Conservation (phyloP, 2,113 vertebrate genomes). For the Oreochromis aureus region DNA sequence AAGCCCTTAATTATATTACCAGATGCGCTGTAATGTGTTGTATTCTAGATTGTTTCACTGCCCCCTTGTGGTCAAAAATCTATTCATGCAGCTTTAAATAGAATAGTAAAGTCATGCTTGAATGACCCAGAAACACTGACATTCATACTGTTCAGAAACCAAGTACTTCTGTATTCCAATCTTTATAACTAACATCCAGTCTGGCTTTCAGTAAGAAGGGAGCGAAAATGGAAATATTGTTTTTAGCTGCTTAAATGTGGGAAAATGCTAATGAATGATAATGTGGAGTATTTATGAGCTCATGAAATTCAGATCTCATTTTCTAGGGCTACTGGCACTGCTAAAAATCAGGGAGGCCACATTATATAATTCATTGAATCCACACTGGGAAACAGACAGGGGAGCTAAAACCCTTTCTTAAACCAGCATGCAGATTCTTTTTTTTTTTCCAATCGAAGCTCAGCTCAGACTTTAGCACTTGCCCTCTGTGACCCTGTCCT, state of each 20-base stretch:
- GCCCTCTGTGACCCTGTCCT: not conserved
- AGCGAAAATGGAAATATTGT: not conserved
- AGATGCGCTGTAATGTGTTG: not conserved
- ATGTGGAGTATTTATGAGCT: constrained; percentile 48
- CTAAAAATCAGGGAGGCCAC: constrained; percentile 1
- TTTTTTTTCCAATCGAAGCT: not conserved
- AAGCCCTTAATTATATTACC: not conserved
- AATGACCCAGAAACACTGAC: not conserved
- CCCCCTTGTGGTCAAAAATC: not conserved
- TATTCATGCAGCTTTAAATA: not conserved
- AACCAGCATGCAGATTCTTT: not conserved
- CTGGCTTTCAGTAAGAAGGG: not conserved
- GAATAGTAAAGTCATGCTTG: not conserved
- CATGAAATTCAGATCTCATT: constrained; percentile 48
- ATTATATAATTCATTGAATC: constrained; percentile 29
- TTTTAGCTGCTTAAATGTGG: constrained; percentile 2
- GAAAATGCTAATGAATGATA: constrained; percentile 53
- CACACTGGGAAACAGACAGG: not conserved
- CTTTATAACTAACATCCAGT: not conserved
- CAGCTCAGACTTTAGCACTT: not conserved
- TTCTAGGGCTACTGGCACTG: not conserved
- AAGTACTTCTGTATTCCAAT: not conserved
- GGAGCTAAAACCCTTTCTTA: not conserved
- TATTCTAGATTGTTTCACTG: not conserved
- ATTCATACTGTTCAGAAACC: not conserved